Percentiles rank a stretch among this genome's conserved stretches.
Evolutionary conservation across 2,888 invertebrate genomes (phyloP).

Genomic region (Drosophila falleni): DNA sequence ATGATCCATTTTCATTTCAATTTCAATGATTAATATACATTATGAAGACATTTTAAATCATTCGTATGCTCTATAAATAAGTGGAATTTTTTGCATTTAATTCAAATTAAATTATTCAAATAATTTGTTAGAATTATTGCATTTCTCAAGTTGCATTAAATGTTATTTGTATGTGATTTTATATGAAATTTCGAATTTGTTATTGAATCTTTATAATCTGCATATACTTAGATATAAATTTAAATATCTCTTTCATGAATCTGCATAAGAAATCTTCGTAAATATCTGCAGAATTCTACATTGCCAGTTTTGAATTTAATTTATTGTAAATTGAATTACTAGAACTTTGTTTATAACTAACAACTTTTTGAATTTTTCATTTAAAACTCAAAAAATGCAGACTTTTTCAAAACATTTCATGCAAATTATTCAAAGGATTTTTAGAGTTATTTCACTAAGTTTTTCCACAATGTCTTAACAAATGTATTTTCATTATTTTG

Average conservation of each 20-base stretch:
- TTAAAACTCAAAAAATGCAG: too few relatives aligned
- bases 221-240: background rate
- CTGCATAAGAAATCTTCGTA: background rate
- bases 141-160: conserved; percentile 15
- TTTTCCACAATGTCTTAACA: background rate
- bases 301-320: too few relatives aligned
- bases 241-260: background rate
- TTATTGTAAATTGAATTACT: too few relatives aligned
- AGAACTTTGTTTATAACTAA: too few relatives aligned
- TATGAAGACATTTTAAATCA: background rate
- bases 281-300: too few relatives aligned
- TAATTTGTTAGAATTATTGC: background rate
- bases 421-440: background rate
- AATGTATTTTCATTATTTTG: conserved; percentile 7
- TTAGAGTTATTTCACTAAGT: too few relatives aligned
- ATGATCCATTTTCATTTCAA: background rate
- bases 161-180: conserved; percentile 38
- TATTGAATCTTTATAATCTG: too few relatives aligned
- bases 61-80: too few relatives aligned
- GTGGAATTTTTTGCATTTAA: background rate
- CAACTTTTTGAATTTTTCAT: too few relatives aligned
- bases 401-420: too few relatives aligned
- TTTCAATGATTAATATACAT: background rate
- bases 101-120: conserved; percentile 1
- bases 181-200: too few relatives aligned